phyloP scores from a whole-genome alignment of 2,888 invertebrate genomes.

The Notodonta dromedarius region DNA sequence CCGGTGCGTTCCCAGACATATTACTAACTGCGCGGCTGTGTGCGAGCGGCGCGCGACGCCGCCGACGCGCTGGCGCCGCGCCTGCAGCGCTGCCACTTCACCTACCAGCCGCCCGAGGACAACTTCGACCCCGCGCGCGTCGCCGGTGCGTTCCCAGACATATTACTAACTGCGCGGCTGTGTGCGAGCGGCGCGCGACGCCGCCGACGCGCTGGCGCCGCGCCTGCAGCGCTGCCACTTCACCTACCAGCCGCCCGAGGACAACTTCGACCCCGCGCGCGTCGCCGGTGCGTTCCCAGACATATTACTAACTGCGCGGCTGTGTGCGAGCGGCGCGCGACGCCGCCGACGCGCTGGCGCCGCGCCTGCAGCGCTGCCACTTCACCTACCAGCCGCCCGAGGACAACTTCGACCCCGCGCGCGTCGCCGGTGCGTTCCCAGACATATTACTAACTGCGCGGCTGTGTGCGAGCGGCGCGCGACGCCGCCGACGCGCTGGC shows the following conservation, averaged over 20 bases:
- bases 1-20: background rate
- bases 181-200: slow-evolving; percentile 46
- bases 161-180: too few species aligned
- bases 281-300: slow-evolving; percentile 31
- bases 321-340: slow-evolving; percentile 46
- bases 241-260: slow-evolving; percentile 90
- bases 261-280: slow-evolving; percentile 85
- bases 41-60: slow-evolving; percentile 46
- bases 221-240: slow-evolving; percentile 86
- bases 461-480: slow-evolving; percentile 45
- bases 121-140: slow-evolving; percentile 85
- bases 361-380: slow-evolving; percentile 81
- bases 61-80: slow-evolving; percentile 83
- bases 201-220: slow-evolving; percentile 81
- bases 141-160: background rate
- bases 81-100: slow-evolving; percentile 86
- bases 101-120: slow-evolving; percentile 90
- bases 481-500: slow-evolving; percentile 78
- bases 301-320: too few species aligned
- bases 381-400: slow-evolving; percentile 93
- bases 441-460: too few species aligned
- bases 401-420: slow-evolving; percentile 86
- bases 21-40: too few species aligned
- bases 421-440: slow-evolving; percentile 36
- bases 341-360: slow-evolving; percentile 80